These are phyloP conservation scores for Montifringilla adamsi DNA, from an alignment of 2,113 vertebrate species.

Conservation along the genomic window DNA sequence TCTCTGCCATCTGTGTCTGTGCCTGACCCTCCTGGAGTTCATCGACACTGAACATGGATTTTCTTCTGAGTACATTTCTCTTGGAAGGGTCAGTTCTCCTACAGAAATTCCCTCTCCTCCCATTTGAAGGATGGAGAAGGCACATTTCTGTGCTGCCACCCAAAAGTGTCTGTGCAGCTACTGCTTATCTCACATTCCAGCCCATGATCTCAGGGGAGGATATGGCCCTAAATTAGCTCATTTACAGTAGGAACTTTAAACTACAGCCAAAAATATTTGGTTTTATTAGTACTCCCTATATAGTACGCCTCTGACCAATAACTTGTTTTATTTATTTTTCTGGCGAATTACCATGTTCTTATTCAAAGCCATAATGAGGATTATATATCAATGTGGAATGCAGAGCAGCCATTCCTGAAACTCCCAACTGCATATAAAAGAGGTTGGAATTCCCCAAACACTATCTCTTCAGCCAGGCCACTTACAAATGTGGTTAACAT, in stretches of 20 bases:
- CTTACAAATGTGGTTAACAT: slow-evolving; percentile 69
- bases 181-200: slow-evolving; percentile 55
- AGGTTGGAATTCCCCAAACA: slow-evolving; percentile 69
- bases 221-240: slow-evolving; percentile 58
- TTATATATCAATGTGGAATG: slow-evolving; percentile 71
- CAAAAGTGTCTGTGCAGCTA: slow-evolving; percentile 44
- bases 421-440: slow-evolving; percentile 58
- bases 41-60: not conserved
- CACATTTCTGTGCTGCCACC: slow-evolving; percentile 7
- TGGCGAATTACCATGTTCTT: slow-evolving; percentile 57
- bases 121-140: not conserved
- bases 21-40: not conserved
- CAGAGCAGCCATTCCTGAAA: slow-evolving; percentile 64
- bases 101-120: not conserved
- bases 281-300: slow-evolving; percentile 59
- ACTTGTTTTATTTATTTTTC: slow-evolving; percentile 43
- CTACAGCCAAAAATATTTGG: slow-evolving; percentile 53
- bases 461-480: slow-evolving; percentile 60
- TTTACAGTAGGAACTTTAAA: slow-evolving; percentile 65
- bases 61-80: not conserved
- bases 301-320: slow-evolving; percentile 51
- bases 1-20: not conserved
- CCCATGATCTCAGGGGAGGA: slow-evolving; percentile 34
- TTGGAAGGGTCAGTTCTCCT: not conserved
- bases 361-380: slow-evolving; percentile 66